phyloP scores from a whole-genome alignment of 2,888 invertebrate genomes.

The Ophion ellenae region DNA sequence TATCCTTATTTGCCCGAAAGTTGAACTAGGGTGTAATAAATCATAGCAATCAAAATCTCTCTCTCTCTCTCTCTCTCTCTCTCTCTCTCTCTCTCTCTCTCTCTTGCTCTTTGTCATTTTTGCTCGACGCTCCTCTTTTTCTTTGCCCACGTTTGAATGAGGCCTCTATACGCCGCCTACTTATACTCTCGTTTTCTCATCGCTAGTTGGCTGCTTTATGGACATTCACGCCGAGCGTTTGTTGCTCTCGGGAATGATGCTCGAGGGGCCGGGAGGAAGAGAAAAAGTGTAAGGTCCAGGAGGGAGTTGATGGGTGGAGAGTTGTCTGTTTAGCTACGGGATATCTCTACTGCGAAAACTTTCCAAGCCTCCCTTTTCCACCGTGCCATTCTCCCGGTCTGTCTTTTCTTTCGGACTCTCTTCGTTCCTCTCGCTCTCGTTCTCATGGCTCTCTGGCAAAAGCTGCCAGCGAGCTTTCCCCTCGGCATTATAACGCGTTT shows the following conservation, averaged over 20 bases:
- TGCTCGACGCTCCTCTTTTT: constrained; percentile 37
- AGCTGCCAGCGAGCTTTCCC: constrained; percentile 27
- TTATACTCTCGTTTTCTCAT: constrained; percentile 52
- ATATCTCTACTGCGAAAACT: constrained; percentile 57
- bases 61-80: constrained; percentile 1
- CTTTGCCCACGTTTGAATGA: constrained; percentile 26
- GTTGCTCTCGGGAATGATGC: constrained; percentile 51
- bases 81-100: neutral
- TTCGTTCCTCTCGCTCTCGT: neutral
- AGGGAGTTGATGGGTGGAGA: neutral
- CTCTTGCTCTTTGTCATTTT: constrained; percentile 58
- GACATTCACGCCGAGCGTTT: constrained; percentile 49
- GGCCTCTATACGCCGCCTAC: constrained; percentile 28
- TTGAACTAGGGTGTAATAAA: too few species aligned
- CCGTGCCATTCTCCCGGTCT: neutral
- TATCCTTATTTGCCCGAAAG: too few species aligned
- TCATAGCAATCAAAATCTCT: neutral
- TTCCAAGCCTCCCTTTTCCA: constrained; percentile 40
- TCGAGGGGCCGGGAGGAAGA: neutral
- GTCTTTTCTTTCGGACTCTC: neutral
- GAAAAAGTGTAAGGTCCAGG: neutral
- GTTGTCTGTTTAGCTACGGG: constrained; percentile 63
- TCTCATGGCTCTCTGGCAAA: constrained; percentile 10
- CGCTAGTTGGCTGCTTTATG: constrained; percentile 52
- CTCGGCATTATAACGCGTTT: constrained; percentile 32